Evolutionary conservation across 2,888 invertebrate species (phyloP).

Genomic region (Xestia c-nigrum): DNA sequence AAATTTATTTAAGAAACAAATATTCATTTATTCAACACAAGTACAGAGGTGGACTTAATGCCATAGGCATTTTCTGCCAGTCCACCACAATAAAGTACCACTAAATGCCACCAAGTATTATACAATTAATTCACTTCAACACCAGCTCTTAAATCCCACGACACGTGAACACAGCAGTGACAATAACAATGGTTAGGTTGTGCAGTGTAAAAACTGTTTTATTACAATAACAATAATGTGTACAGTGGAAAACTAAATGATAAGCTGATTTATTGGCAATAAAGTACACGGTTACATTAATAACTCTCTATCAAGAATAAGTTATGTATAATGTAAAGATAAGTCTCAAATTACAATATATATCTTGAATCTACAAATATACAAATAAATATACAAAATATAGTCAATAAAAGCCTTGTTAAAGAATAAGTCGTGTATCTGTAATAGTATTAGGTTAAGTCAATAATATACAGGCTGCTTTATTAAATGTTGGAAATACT

Average conservation of each 20-base stretch:
- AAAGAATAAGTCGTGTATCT: not conserved
- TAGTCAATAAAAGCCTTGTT: not conserved
- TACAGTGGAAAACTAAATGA: conserved; percentile 23
- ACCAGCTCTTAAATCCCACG: conserved; percentile 4
- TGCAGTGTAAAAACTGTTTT: conserved; percentile 58
- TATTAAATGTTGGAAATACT: not conserved
- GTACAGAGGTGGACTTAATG: too few relatives aligned
- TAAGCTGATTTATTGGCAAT: conserved; percentile 54
- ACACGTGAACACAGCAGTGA: conserved; percentile 54
- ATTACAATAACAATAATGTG: conserved; percentile 51
- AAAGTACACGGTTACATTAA: conserved; percentile 9
- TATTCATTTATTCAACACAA: too few relatives aligned
- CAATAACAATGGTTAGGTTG: conserved; percentile 48
- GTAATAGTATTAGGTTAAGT: not conserved
- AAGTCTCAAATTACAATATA: not conserved
- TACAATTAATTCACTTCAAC: conserved; percentile 38
- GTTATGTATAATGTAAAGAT: not conserved
- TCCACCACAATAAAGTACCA: too few relatives aligned
- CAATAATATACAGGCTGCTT: not conserved
- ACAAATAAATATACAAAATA: not conserved
- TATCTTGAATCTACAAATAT: not conserved
- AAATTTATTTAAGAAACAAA: not conserved
- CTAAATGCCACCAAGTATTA: not conserved
- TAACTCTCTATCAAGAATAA: not conserved
- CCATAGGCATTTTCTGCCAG: too few relatives aligned